Evolutionary conservation across 1,140 invertebrate species (phyloP).

Genomic region (Diorhabda sublineata): DNA sequence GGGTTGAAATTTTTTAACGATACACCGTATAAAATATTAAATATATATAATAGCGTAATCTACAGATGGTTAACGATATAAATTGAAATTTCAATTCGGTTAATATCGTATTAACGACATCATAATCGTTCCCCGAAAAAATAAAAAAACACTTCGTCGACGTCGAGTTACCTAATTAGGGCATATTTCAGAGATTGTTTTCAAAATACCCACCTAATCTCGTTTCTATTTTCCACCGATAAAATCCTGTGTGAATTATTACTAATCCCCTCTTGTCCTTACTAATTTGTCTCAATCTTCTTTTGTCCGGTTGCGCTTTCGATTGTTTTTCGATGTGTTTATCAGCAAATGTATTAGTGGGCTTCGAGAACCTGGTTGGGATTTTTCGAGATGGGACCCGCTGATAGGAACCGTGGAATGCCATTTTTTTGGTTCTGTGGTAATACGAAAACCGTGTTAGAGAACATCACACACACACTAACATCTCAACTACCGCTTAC

Average conservation of each 20-base stretch:
- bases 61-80: not conserved
- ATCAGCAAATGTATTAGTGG: constrained; percentile 32
- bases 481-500: constrained; percentile 31
- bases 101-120: not conserved
- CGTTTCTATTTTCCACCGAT: not conserved
- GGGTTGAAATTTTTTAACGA: too few species aligned
- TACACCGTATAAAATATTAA: too few species aligned
- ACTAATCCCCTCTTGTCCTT: constrained; percentile 28
- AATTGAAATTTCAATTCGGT: constrained; percentile 1
- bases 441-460: constrained; percentile 36
- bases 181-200: not conserved
- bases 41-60: too few species aligned
- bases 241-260: constrained; percentile 32
- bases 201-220: not conserved
- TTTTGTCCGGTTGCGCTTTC: constrained; percentile 33
- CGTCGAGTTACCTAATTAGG: not conserved
- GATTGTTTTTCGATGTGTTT: constrained; percentile 33
- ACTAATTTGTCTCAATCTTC: constrained; percentile 34
- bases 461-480: constrained; percentile 23
- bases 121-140: not conserved
- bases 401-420: constrained; percentile 30
- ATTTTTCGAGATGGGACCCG: constrained; percentile 32
- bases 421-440: constrained; percentile 32
- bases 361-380: constrained; percentile 24
- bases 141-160: not conserved